A percentile compares a stretch with the other conserved stretches of the same genome.
Evolutionary conservation across 2,113 vertebrate genomes (phyloP).

Genomic region (Anguilla rostrata): DNA sequence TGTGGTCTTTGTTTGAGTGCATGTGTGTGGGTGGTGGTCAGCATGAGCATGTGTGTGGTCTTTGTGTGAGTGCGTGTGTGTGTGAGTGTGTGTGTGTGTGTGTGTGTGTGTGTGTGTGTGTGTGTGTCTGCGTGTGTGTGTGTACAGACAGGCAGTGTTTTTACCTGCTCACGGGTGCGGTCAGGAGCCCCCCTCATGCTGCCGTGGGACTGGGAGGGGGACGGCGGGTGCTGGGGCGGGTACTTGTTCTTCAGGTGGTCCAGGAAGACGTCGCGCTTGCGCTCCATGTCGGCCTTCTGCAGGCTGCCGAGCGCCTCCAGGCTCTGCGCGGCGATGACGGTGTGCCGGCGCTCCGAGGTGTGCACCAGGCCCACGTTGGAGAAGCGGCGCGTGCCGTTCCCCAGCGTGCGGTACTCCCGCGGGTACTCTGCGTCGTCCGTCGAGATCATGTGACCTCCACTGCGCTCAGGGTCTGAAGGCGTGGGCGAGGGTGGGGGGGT

Average conservation of each 20-base stretch:
- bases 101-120: no score
- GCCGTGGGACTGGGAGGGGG: constrained; percentile 70
- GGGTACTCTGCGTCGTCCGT: constrained; percentile 97
- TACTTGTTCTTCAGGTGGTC: constrained; percentile 98
- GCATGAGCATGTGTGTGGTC: no score
- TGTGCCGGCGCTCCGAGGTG: constrained; percentile 94
- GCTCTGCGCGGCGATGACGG: constrained; percentile 92
- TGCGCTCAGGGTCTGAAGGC: constrained; percentile 85
- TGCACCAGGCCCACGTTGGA: constrained; percentile 98
- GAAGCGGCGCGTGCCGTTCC: constrained; percentile 89
- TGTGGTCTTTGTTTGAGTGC: no score
- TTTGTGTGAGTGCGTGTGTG: no score
- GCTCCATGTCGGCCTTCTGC: constrained; percentile 93
- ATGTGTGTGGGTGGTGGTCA: no score
- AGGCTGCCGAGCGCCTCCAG: constrained; percentile 93
- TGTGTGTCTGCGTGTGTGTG: no score
- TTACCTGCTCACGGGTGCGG: constrained; percentile 86
- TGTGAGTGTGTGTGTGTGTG: no score
- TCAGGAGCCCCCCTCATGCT: constrained; percentile 83
- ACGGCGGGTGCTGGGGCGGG: constrained; percentile 80
- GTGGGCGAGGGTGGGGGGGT: background rate
- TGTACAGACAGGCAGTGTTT: background rate
- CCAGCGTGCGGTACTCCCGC: constrained; percentile 91
- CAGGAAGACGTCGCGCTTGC: constrained; percentile 94
- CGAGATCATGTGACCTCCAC: constrained; percentile 95